Conservation (phyloP, 2,797 vertebrate species). For the Microctenopoma stevenorrisi region DNA sequence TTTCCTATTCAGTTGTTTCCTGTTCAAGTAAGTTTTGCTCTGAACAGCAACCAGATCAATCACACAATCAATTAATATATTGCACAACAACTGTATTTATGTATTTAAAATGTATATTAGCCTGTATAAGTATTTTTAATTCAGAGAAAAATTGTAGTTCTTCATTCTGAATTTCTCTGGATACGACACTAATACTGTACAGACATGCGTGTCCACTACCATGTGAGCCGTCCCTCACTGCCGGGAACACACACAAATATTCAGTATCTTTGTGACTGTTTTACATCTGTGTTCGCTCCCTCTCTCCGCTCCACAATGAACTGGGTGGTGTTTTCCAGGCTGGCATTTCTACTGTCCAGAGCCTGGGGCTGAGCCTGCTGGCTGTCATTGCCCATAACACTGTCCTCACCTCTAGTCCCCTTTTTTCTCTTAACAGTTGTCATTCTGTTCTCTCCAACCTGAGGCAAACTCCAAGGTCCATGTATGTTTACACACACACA, state of each 20-base stretch:
- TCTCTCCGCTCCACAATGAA: conserved; percentile 34
- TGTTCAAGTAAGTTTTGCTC: not conserved
- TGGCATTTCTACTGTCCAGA: conserved; percentile 55
- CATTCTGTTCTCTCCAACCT: conserved; percentile 61
- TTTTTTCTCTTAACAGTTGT: conserved; percentile 66
- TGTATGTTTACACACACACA: conserved; percentile 28
- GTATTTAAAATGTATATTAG: conserved; percentile 18
- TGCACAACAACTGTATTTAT: not conserved
- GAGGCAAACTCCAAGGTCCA: conserved; percentile 54
- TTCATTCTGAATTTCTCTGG: conserved; percentile 8
- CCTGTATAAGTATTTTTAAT: conserved; percentile 5
- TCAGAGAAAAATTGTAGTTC: not conserved
- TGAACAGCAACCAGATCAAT: conserved; percentile 13
- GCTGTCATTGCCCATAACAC: conserved; percentile 70
- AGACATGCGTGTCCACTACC: conserved; percentile 36
- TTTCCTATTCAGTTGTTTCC: not conserved
- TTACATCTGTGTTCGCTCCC: conserved; percentile 49
- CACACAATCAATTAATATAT: conserved; percentile 11
- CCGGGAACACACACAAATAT: conserved; percentile 19
- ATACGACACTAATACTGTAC: conserved; percentile 14
- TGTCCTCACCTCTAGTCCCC: conserved; percentile 51
- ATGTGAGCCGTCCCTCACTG: conserved; percentile 25
- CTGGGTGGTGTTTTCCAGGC: conserved; percentile 40
- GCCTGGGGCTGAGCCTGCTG: conserved; percentile 70
- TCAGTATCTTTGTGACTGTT: conserved; percentile 38